Conservation (phyloP, 2,888 invertebrate species). For the Tyria jacobaeae region DNA sequence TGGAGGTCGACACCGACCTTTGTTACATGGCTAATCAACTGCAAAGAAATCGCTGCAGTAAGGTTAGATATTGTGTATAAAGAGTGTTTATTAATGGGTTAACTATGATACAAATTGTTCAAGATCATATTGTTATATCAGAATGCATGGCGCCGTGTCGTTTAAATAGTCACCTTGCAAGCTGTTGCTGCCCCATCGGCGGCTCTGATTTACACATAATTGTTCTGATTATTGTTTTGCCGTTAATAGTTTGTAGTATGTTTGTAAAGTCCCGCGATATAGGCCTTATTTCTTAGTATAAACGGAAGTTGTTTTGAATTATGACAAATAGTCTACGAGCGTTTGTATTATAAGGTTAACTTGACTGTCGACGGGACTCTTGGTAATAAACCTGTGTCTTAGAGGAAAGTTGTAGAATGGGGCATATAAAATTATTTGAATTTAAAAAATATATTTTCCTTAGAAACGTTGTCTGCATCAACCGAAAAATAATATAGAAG, state of each 20-base stretch:
- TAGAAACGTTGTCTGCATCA: no score
- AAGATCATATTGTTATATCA: no score
- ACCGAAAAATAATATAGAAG: no score
- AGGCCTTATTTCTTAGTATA: not conserved
- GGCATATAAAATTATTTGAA: no score
- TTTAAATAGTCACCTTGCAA: not conserved
- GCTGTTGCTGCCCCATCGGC: no score
- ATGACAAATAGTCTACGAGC: not conserved
- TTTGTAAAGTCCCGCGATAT: not conserved
- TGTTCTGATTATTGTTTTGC: not conserved
- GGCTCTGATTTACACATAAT: not conserved
- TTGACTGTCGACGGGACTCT: no score
- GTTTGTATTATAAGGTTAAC: not conserved
- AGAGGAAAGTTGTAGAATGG: no score
- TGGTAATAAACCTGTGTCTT: no score
- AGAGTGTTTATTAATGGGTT: conserved; percentile 26
- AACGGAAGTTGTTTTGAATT: not conserved
- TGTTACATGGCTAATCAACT: conserved; percentile 81
- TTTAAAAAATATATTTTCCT: no score
- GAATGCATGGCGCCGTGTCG: not conserved
- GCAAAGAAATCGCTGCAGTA: conserved; percentile 61
- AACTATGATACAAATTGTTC: conserved; percentile 1
- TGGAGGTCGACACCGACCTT: conserved; percentile 68
- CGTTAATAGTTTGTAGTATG: not conserved
- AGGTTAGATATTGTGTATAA: conserved; percentile 29